A percentile compares a stretch with the other conserved stretches of the same genome.
phyloP scores from a whole-genome alignment of 2,797 vertebrate species.

The Phrynocephalus forsythii region DNA sequence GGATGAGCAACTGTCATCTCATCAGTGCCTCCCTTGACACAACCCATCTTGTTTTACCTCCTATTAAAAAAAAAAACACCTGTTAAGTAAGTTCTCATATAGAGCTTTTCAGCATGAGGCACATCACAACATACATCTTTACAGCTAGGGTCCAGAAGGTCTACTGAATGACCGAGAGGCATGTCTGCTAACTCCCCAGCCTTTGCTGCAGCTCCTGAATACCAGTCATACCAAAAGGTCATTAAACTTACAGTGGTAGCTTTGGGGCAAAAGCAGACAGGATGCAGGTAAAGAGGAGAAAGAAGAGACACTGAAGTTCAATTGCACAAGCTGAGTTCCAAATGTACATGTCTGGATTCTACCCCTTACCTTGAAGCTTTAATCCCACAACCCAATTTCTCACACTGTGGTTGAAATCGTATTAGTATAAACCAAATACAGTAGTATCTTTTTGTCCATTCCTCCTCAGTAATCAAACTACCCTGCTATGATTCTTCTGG shows the following conservation, averaged over 20 bases:
- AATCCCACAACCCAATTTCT: neutral
- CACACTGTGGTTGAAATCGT: neutral
- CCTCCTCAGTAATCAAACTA: too few species aligned
- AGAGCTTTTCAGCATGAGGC: neutral
- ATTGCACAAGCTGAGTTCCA: neutral
- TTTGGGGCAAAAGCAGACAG: neutral
- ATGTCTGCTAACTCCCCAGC: neutral
- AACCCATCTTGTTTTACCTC: neutral
- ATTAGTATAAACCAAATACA: too few species aligned
- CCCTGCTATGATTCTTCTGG: too few species aligned
- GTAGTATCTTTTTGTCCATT: too few species aligned
- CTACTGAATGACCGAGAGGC: neutral
- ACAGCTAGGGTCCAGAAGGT: neutral
- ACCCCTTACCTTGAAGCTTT: neutral
- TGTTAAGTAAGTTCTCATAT: neutral
- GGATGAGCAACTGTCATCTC: neutral
- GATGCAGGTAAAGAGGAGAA: neutral
- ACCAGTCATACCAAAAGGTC: neutral
- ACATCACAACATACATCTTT: neutral
- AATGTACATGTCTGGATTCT: neutral
- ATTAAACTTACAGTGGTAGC: neutral
- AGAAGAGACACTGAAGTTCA: too few species aligned
- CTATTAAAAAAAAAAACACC: neutral
- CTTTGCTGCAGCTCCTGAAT: too few species aligned
- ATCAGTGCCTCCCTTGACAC: neutral